These are phyloP conservation scores for Carassius gibelio DNA, from an alignment of 2,113 vertebrate genomes.

Conservation along the genomic window DNA sequence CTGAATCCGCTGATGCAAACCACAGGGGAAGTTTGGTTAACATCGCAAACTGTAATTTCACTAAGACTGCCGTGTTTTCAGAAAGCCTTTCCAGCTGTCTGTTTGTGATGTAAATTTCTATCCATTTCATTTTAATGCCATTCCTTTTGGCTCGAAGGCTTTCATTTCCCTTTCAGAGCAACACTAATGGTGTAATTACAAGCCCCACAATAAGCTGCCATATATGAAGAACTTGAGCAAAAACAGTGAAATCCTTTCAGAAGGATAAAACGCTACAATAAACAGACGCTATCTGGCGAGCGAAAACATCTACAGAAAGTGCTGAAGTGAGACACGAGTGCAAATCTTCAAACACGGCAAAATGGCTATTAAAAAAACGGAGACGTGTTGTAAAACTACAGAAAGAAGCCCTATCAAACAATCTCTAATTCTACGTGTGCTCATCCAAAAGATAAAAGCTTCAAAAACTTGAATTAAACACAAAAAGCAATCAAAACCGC, in stretches of 20 bases:
- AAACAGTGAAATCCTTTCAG: constrained; percentile 14
- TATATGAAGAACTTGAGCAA: constrained; percentile 4
- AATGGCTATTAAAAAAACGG: neutral
- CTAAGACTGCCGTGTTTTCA: neutral
- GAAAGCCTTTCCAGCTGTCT: constrained; percentile 21
- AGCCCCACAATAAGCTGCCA: neutral
- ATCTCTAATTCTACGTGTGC: neutral
- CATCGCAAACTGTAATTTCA: neutral
- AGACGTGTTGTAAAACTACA: constrained; percentile 12
- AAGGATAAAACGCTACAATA: neutral
- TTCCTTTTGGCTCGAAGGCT: constrained; percentile 28
- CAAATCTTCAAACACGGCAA: constrained; percentile 21
- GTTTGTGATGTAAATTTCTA: constrained; percentile 27
- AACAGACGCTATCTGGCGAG: constrained; percentile 1
- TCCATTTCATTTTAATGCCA: constrained; percentile 21
- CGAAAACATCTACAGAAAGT: neutral
- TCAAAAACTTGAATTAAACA: neutral
- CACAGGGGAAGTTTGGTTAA: constrained; percentile 1
- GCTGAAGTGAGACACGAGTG: neutral
- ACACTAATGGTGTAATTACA: constrained; percentile 41
- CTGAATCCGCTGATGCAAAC: neutral
- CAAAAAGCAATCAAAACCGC: constrained; percentile 12
- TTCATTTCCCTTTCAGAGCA: constrained; percentile 40
- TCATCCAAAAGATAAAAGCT: constrained; percentile 26
- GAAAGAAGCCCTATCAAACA: neutral